Evolutionary conservation across 2,888 invertebrate species (phyloP).

Genomic region (Microctonus aethiopoides): DNA sequence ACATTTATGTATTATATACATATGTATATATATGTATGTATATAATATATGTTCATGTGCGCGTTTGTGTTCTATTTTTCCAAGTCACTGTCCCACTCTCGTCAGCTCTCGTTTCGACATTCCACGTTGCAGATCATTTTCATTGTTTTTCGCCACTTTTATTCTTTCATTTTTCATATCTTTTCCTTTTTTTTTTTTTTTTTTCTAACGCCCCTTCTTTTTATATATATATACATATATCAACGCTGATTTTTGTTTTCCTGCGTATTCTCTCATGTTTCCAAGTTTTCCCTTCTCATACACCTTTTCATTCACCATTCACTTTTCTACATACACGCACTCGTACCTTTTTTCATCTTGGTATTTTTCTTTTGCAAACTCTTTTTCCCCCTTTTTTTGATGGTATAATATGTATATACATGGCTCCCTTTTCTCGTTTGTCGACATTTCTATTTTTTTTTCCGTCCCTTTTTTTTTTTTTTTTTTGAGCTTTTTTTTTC

Average conservation of each 20-base stretch:
- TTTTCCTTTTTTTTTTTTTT: not conserved
- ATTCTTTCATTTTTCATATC: not conserved
- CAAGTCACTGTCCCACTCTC: not conserved
- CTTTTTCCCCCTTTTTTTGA: constrained; percentile 15
- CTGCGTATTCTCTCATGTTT: not conserved
- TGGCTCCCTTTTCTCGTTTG: not conserved
- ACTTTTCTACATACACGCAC: constrained; percentile 13
- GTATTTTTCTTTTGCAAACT: not conserved
- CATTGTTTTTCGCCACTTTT: not conserved
- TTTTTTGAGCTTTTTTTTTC: constrained; percentile 10
- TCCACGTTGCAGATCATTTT: not conserved
- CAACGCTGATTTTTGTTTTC: not conserved
- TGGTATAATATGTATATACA: not conserved
- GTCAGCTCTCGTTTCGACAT: too few species aligned
- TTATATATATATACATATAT: not conserved
- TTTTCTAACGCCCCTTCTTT: not conserved
- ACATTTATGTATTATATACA: too few species aligned
- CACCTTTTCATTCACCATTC: not conserved
- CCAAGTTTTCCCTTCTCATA: not conserved
- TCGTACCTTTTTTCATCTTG: constrained; percentile 11
- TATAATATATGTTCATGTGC: not conserved
- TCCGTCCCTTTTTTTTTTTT: not conserved
- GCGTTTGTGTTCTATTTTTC: not conserved
- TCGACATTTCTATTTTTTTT: constrained; percentile 10
- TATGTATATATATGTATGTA: not conserved